Percentiles rank a stretch among this genome's conserved stretches.
Evolutionary conservation across 2,113 vertebrate species (phyloP).

Genomic region (Pitta sordida): DNA sequence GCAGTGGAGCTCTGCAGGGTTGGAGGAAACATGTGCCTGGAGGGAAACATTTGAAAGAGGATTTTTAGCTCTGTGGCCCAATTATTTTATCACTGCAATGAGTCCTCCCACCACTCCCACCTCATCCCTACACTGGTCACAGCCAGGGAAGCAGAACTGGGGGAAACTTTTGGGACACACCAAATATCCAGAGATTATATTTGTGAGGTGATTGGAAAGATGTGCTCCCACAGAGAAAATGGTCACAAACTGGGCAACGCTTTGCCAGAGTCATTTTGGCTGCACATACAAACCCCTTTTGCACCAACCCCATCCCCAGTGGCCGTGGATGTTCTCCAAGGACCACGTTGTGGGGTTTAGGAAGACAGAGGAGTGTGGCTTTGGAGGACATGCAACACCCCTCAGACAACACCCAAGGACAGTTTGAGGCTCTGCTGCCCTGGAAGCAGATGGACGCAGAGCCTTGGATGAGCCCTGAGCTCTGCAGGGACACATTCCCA

Average conservation of each 20-base stretch:
- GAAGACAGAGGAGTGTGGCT: fast-evolving
- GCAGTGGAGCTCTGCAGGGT: background rate
- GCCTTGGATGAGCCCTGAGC: background rate
- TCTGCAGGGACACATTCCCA: background rate
- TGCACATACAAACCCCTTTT: background rate
- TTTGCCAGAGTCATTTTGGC: background rate
- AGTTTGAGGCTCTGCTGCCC: background rate
- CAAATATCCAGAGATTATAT: background rate
- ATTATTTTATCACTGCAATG: background rate
- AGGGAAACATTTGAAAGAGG: background rate
- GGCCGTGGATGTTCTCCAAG: too few species aligned
- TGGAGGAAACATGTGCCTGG: background rate
- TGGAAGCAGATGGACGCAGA: background rate
- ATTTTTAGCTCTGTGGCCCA: background rate
- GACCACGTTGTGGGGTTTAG: background rate
- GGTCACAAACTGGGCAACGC: background rate
- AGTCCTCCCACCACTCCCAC: background rate
- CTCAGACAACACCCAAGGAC: background rate
- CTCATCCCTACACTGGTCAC: background rate
- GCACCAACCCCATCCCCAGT: background rate
- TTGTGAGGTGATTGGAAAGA: background rate
- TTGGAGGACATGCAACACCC: background rate
- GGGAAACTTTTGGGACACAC: background rate
- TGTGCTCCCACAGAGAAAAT: background rate
- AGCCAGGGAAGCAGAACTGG: background rate